Conservation (phyloP, 2,113 vertebrate genomes). For the Centropus bengalensis region DNA sequence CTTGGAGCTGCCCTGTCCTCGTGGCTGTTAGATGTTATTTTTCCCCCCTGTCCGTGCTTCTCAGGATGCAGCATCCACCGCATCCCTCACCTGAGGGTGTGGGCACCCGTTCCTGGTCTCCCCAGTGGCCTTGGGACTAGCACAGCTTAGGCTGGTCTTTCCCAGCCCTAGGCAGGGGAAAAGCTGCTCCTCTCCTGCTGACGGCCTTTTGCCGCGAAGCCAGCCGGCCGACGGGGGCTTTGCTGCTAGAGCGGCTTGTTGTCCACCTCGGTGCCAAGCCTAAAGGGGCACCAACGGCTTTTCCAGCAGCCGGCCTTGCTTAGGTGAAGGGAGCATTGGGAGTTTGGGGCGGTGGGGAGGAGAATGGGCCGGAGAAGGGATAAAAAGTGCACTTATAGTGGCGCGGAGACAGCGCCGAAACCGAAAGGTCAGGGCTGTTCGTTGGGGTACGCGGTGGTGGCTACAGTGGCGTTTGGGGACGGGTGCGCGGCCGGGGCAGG, state of each 20-base stretch:
- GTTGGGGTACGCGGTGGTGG: too few relatives aligned
- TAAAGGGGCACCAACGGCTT: neutral
- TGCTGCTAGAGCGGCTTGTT: accelerated
- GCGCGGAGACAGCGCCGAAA: neutral
- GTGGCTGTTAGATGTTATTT: neutral
- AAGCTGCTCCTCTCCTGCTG: neutral
- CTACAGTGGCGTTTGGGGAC: accelerated
- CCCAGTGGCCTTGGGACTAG: accelerated
- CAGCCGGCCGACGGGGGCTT: accelerated
- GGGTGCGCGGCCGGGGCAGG: neutral
- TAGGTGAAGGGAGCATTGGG: accelerated
- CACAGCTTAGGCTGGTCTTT: accelerated
- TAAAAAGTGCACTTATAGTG: accelerated
- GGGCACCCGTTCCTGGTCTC: accelerated
- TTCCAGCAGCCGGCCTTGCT: accelerated
- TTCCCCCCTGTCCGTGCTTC: accelerated
- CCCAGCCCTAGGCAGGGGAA: too few relatives aligned
- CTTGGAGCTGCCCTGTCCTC: neutral
- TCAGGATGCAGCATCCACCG: accelerated
- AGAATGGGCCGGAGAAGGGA: neutral
- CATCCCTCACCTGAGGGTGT: neutral
- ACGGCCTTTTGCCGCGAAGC: accelerated
- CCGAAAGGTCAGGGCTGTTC: too few relatives aligned
- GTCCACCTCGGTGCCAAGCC: accelerated
- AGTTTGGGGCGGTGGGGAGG: accelerated